Conservation (phyloP, 2,797 vertebrate genomes). For the Dendrocincla tyrannina region DNA sequence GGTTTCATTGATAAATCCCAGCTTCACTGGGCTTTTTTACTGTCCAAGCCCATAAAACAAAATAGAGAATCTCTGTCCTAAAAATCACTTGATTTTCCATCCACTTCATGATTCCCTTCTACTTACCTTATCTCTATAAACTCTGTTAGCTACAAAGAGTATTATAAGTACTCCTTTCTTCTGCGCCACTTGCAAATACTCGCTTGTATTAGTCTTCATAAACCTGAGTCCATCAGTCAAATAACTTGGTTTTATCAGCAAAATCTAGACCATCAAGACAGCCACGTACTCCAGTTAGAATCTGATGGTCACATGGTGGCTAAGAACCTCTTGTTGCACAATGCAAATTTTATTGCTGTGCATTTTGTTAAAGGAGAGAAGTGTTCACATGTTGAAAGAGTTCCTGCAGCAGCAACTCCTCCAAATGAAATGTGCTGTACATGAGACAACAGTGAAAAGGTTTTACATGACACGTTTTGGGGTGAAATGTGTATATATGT, state of each 20-base stretch:
- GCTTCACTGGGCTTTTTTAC: background rate
- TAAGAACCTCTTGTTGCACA: background rate
- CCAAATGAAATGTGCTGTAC: background rate
- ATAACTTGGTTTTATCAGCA: background rate
- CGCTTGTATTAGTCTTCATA: background rate
- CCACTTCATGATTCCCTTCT: background rate
- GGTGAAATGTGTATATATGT: background rate
- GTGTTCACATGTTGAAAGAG: background rate
- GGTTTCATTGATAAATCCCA: background rate
- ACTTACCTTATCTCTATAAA: background rate
- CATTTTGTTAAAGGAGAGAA: background rate
- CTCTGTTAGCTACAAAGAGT: background rate
- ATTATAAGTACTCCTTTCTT: background rate
- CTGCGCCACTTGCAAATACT: background rate
- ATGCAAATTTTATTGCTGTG: background rate
- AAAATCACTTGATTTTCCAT: background rate
- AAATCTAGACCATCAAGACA: background rate
- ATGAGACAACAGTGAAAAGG: background rate
- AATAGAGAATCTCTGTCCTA: background rate
- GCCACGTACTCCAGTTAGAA: background rate
- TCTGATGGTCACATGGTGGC: rapidly evolving
- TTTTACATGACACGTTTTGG: background rate
- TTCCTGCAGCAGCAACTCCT: background rate
- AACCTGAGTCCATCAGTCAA: background rate
- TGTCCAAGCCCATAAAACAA: background rate